Percentiles rank a stretch among this genome's conserved stretches.
Evolutionary conservation across 2,888 invertebrate species (phyloP).

Genomic region (Apamea anceps): DNA sequence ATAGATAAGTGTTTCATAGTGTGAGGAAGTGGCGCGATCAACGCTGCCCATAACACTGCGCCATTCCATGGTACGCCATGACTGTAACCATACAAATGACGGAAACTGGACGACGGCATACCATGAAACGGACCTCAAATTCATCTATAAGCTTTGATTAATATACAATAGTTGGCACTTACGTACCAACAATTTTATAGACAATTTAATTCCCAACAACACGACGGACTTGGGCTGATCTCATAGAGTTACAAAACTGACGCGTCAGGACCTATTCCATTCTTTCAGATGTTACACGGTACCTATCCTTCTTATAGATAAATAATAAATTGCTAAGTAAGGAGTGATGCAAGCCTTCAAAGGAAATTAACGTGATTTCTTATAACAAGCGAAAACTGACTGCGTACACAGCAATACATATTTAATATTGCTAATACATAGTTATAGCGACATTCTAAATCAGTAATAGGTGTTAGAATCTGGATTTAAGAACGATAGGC

Average conservation of each 20-base stretch:
- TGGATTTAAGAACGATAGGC: slow-evolving; percentile 36
- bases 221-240: slow-evolving; percentile 50
- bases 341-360: slow-evolving; percentile 73
- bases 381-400: slow-evolving; percentile 57
- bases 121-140: slow-evolving; percentile 40
- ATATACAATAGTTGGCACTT: slow-evolving; percentile 43
- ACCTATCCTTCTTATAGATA: slow-evolving; percentile 72
- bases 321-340: slow-evolving; percentile 69
- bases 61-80: slow-evolving; percentile 47
- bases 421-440: slow-evolving; percentile 37
- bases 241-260: slow-evolving; percentile 48
- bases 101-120: slow-evolving; percentile 26
- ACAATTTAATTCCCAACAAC: slow-evolving; percentile 49
- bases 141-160: slow-evolving; percentile 53
- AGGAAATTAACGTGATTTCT: slow-evolving; percentile 63
- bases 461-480: slow-evolving; percentile 47
- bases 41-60: slow-evolving; percentile 39
- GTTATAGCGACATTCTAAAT: slow-evolving; percentile 46
- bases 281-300: slow-evolving; percentile 67
- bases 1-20: slow-evolving; percentile 11
- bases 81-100: slow-evolving; percentile 5
- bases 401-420: slow-evolving; percentile 43
- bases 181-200: slow-evolving; percentile 47
- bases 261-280: slow-evolving; percentile 66
- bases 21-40: slow-evolving; percentile 46